A percentile compares a stretch with the other conserved stretches of the same genome.
phyloP scores from a whole-genome alignment of 2,888 invertebrate species.

The Candidula unifasciata region DNA sequence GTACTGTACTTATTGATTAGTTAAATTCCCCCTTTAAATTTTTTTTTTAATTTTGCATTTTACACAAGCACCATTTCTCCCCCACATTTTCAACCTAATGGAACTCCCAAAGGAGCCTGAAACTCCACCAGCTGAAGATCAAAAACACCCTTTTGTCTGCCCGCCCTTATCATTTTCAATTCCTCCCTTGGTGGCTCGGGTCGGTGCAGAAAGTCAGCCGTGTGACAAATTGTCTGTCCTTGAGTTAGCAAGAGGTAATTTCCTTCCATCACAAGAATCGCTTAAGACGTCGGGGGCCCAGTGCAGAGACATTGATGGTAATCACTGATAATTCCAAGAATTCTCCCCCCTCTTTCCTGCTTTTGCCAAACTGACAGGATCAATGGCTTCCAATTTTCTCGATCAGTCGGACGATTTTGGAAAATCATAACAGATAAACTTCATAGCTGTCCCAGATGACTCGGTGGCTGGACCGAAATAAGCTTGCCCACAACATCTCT shows the following conservation, averaged over 20 bases:
- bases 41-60: too few species aligned
- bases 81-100: not conserved
- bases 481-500: not conserved
- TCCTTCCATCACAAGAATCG: constrained; percentile 55
- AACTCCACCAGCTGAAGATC: constrained; percentile 9
- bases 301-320: constrained; percentile 49
- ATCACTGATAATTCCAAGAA: constrained; percentile 44
- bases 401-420: constrained; percentile 50
- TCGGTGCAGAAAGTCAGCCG: constrained; percentile 37
- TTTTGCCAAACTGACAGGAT: constrained; percentile 35
- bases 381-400: constrained; percentile 55
- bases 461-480: not conserved
- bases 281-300: constrained; percentile 51
- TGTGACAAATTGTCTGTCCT: constrained; percentile 54
- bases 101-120: constrained; percentile 1
- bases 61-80: not conserved
- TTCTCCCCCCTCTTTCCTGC: constrained; percentile 20
- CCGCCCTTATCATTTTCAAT: constrained; percentile 17
- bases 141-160: constrained; percentile 10
- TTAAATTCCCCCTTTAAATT: too few species aligned
- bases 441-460: constrained; percentile 38
- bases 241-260: constrained; percentile 52
- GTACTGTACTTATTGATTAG: too few species aligned
- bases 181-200: not conserved
- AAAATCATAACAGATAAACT: constrained; percentile 56